Evolutionary conservation across 35 echinoderm and acorn worm species (phyloP).

Genomic region (Heliocidaris erythrogramma): DNA sequence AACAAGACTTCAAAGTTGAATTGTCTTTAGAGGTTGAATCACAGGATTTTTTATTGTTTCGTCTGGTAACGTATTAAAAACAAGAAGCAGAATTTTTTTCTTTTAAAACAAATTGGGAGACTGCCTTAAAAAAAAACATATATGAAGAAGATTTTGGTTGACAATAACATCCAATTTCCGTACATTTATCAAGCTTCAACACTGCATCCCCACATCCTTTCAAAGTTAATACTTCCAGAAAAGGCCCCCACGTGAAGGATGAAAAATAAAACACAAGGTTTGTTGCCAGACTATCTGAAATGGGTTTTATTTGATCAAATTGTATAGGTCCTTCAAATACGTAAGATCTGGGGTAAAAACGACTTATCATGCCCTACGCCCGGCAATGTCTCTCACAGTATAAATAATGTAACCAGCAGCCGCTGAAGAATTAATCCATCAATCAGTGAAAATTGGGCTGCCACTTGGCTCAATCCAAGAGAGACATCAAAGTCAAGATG

Average conservation of each 20-base stretch:
- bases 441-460: not conserved
- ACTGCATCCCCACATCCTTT: too few relatives aligned
- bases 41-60: too few relatives aligned
- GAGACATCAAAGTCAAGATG: not conserved
- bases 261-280: not conserved
- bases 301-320: not conserved
- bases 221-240: too few relatives aligned
- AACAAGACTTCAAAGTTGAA: too few relatives aligned
- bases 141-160: too few relatives aligned
- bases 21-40: too few relatives aligned
- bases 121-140: too few relatives aligned
- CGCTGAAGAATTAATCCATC: not conserved
- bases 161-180: too few relatives aligned
- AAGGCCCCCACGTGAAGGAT: not conserved
- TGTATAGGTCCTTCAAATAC: not conserved
- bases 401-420: not conserved
- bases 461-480: not conserved
- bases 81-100: too few relatives aligned
- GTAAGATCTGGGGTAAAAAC: not conserved
- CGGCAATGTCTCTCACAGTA: not conserved
- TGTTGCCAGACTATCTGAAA: not conserved
- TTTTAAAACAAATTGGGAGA: too few relatives aligned
- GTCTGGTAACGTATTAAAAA: too few relatives aligned
- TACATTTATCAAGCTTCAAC: too few relatives aligned
- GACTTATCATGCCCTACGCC: not conserved